Conservation (phyloP, 2,113 vertebrate species). For the Xenus cinereus region DNA sequence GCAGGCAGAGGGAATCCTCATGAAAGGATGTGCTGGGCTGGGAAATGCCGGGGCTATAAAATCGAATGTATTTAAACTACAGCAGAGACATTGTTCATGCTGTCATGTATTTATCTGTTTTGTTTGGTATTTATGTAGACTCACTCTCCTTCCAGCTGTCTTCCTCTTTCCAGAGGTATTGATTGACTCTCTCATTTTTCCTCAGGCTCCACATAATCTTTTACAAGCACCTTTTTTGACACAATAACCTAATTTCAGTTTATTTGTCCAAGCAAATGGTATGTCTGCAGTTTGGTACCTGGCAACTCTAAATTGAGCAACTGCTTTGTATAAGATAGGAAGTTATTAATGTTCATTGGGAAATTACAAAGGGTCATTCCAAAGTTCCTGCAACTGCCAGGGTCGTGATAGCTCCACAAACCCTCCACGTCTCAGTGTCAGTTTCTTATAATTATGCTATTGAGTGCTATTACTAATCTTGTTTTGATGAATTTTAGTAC, state of each 20-base stretch:
- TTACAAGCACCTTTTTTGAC: background rate
- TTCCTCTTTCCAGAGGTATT: background rate
- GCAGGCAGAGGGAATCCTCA: background rate
- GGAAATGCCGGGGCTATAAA: background rate
- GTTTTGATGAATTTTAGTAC: background rate
- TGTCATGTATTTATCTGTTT: background rate
- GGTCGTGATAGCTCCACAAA: background rate
- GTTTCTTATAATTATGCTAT: background rate
- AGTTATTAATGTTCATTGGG: background rate
- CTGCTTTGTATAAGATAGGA: background rate
- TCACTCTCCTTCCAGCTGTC: background rate
- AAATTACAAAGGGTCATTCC: background rate
- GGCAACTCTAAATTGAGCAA: background rate
- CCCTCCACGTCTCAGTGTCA: background rate
- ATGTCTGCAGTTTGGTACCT: background rate
- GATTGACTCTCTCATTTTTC: background rate
- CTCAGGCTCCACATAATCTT: background rate
- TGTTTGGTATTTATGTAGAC: background rate
- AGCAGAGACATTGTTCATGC: background rate
- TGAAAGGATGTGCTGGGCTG: background rate
- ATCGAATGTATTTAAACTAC: background rate
- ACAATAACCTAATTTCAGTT: background rate
- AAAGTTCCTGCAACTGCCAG: background rate
- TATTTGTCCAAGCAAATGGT: background rate
- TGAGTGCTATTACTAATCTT: background rate